Base-by-base conservation (phyloP, 2,113 vertebrate species). In the Malaclemys terrapin region DNA sequence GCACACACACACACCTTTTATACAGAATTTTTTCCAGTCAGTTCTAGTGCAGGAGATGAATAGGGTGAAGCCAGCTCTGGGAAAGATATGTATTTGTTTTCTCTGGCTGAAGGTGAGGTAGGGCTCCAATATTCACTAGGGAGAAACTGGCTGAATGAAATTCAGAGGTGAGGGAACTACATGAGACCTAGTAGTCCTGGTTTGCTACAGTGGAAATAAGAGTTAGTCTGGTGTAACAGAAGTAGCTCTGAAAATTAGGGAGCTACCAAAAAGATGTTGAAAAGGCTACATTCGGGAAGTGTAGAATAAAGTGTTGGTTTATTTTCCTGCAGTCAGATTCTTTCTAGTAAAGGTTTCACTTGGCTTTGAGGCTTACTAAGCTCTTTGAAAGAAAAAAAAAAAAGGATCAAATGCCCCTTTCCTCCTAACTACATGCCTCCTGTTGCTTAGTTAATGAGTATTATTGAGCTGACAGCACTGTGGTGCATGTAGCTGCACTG, bases 341-440 rank as follows among this genome's bases (percentile, higher is more conserved):
- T 89, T 79, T 75, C 10, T 22, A 65, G 27, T 57, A 84, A 92
- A 94, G 1, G 10, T 42, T 95, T 12, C 29, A 94, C 90, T 78
- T 93, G 76, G 86, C 5, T 45, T 47, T 78, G 75, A 76, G 72
- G 22, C 42, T 76, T 45, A 76, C 42, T 76, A 45, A 42, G 17
- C n/a, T 75, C 24, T 25, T 20, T 88, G 84, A 50, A 79, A 50
- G 45, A 83, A 90, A 27, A 19, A n/a, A n/a, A 42, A 92, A 82
- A 94, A 82, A 19, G 22, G 35, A 78, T 80, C 49, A 84, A 0
- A 0, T 88, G 27, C 31, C 31, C 9, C 17, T 0, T 1, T 45
- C 85, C 53, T 93, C 75, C n/a, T 89, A 96, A 93, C 91, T 25
- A 42, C 72, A 76, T 76, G 38, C 72, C 72, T 93, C 87, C 62